Percentiles rank a stretch among this genome's conserved stretches.
These are phyloP conservation scores for Hormiphora californensis DNA, from an alignment of 37 sponge, comb jelly and placozoan genomes.

Conservation along the genomic window DNA sequence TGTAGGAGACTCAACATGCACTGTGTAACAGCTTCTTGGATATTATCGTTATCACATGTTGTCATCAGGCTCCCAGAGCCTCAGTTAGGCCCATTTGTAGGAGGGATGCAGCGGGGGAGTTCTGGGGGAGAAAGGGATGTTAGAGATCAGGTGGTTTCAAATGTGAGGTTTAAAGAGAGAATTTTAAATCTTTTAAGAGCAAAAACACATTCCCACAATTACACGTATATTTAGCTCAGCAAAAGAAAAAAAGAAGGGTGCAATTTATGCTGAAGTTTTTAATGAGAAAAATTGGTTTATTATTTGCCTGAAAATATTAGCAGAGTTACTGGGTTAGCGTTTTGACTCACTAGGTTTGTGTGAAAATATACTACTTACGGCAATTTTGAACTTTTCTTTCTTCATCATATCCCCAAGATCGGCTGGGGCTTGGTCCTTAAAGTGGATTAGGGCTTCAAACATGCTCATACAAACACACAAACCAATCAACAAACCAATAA, in stretches of 20 bases:
- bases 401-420: no score
- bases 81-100: constrained; percentile 50
- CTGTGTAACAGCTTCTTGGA: constrained; percentile 25
- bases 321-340: background rate
- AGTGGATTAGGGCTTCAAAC: no score
- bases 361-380: background rate
- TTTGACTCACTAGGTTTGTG: background rate
- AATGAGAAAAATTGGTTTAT: no score
- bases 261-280: background rate
- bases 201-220: background rate
- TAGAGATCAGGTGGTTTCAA: background rate
- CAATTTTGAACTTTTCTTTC: constrained; percentile 28
- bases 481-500: no score
- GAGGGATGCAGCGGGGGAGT: constrained; percentile 23
- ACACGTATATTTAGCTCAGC: background rate
- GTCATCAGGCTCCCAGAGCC: constrained; percentile 45
- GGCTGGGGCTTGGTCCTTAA: no score
- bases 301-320: background rate
- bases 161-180: background rate
- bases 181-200: background rate
- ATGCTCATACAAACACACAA: no score
- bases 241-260: background rate
- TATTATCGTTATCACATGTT: background rate
- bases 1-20: background rate
- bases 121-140: background rate